Evolutionary conservation across 2,113 vertebrate genomes (phyloP).

Genomic region (Gopherus flavomarginatus): DNA sequence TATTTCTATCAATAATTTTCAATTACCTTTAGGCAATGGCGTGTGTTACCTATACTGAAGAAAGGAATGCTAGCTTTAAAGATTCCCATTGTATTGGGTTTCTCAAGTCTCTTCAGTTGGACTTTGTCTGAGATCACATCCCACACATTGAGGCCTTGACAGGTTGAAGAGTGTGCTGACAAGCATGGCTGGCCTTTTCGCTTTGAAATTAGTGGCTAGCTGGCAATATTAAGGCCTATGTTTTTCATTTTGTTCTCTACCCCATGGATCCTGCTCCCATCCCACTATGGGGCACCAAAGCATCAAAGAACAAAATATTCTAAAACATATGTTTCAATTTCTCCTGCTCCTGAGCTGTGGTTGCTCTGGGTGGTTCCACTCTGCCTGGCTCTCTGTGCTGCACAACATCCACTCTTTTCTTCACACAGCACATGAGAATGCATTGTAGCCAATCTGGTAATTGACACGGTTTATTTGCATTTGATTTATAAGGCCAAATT

Average conservation of each 20-base stretch:
- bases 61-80: rapidly evolving
- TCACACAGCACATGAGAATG: rapidly evolving
- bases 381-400: neutral
- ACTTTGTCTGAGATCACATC: neutral
- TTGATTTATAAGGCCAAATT: neutral
- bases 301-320: neutral
- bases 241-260: neutral
- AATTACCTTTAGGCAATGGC: no score
- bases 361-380: neutral
- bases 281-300: rapidly evolving
- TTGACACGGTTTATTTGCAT: rapidly evolving
- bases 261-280: neutral
- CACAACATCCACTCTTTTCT: neutral
- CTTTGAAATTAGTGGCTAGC: neutral
- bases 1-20: neutral
- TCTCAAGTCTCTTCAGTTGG: neutral
- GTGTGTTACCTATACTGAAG: rapidly evolving
- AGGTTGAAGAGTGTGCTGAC: rapidly evolving
- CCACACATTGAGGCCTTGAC: rapidly evolving
- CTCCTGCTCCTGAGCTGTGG: neutral
- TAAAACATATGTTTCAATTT: rapidly evolving
- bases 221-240: rapidly evolving
- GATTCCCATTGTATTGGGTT: rapidly evolving
- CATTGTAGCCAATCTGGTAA: rapidly evolving
- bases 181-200: neutral